Percentiles rank a stretch among this genome's conserved stretches.
phyloP scores from a whole-genome alignment of 2,797 vertebrate genomes.

The Lithobates sylvaticus region DNA sequence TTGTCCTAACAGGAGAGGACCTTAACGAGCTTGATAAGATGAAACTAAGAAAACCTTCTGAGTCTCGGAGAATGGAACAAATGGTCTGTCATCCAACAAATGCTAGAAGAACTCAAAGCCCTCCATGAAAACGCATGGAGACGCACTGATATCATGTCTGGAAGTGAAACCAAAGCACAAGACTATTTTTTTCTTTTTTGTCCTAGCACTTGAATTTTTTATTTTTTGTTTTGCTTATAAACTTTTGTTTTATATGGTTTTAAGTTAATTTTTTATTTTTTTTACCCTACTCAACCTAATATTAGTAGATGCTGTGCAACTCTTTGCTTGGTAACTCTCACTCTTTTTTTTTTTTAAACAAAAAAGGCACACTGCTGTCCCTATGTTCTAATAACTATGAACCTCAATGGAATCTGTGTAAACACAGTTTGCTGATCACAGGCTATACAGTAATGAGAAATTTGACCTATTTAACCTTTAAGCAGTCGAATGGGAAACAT shows the following conservation, averaged over 20 bases:
- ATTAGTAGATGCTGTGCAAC: neutral
- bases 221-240: neutral
- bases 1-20: constrained; percentile 59
- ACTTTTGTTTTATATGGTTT: constrained; percentile 7
- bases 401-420: neutral
- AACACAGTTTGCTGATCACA: neutral
- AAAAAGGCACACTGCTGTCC: neutral
- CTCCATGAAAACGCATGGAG: neutral
- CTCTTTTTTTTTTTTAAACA: neutral
- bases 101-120: neutral
- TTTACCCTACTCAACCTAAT: neutral
- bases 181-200: neutral
- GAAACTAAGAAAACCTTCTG: constrained; percentile 41
- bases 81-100: neutral
- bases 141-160: neutral
- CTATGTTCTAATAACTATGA: neutral
- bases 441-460: neutral
- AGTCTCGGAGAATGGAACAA: constrained; percentile 51
- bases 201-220: neutral
- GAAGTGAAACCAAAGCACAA: constrained; percentile 48
- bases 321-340: neutral
- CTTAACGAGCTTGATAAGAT: constrained; percentile 51
- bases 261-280: neutral
- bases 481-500: neutral
- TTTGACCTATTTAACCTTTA: neutral